phyloP scores from a whole-genome alignment of 2,113 vertebrate genomes.

The Cryptotis parvus region DNA sequence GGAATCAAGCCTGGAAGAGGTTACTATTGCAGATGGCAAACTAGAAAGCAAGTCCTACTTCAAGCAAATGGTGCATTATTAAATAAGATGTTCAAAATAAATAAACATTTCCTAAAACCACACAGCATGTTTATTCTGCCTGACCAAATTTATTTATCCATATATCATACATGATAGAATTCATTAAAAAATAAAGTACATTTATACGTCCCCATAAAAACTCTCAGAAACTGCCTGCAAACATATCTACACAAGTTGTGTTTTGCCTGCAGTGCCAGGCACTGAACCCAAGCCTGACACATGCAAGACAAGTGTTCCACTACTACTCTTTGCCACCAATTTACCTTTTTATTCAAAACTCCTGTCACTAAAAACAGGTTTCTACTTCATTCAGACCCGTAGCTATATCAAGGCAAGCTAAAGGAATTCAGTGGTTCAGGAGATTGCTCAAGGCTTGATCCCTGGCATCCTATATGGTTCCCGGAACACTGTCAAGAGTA shows the following conservation, averaged over 20 bases:
- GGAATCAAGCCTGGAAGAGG: not conserved
- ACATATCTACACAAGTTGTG: not conserved
- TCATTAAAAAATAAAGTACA: not conserved
- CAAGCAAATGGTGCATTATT: not conserved
- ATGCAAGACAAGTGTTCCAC: no score
- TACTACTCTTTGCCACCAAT: no score
- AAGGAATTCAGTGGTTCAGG: no score
- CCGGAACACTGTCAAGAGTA: no score
- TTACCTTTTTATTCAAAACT: not conserved
- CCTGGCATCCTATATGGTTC: no score
- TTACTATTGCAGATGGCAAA: not conserved
- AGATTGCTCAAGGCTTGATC: no score
- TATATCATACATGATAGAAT: not conserved
- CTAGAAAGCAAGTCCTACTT: not conserved
- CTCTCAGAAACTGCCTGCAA: not conserved
- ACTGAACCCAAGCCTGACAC: no score
- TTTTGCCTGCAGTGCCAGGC: no score
- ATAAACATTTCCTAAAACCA: not conserved
- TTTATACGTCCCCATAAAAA: not conserved
- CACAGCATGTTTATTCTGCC: not conserved
- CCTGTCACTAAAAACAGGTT: not conserved
- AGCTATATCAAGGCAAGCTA: not conserved
- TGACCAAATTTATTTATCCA: not conserved
- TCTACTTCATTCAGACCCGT: not conserved
- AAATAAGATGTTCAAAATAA: not conserved